Evolutionary conservation across 2,888 invertebrate genomes (phyloP).

Genomic region (Caenorhabditis afra): DNA sequence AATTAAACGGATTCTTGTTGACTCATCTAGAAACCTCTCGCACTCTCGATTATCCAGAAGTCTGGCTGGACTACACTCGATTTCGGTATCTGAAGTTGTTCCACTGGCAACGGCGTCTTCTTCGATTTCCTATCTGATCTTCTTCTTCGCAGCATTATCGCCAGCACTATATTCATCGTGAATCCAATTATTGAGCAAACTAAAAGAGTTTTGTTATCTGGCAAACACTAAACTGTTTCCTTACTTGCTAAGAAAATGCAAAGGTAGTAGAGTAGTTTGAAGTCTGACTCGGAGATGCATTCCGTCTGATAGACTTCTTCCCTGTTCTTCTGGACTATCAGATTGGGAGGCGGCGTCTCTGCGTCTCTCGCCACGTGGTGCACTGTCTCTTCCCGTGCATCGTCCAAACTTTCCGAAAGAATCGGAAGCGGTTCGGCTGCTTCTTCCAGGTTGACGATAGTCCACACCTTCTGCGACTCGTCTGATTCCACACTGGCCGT

Average conservation of each 20-base stretch:
- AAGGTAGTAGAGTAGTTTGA: constrained; percentile 58
- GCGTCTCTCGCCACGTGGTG: constrained; percentile 24
- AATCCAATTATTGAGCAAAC: constrained; percentile 63
- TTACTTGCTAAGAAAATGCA: constrained; percentile 62
- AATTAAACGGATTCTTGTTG: neutral
- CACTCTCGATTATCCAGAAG: constrained; percentile 51
- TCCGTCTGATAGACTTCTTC: constrained; percentile 26
- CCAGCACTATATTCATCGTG: constrained; percentile 64
- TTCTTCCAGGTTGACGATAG: constrained; percentile 44
- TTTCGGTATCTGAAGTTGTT: constrained; percentile 44
- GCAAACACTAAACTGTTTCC: neutral
- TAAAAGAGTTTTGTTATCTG: constrained; percentile 44
- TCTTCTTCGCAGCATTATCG: constrained; percentile 38
- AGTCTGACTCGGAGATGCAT: constrained; percentile 56
- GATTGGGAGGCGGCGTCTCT: constrained; percentile 38
- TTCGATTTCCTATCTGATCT: constrained; percentile 17
- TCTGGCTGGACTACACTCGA: constrained; percentile 39
- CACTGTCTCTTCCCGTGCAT: constrained; percentile 10
- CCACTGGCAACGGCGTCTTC: constrained; percentile 6
- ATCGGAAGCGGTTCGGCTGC: constrained; percentile 1
- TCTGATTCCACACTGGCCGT: constrained; percentile 55
- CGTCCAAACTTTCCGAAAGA: neutral
- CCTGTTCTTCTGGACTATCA: constrained; percentile 37
- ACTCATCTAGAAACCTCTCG: neutral
- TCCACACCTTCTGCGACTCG: constrained; percentile 33